Conservation (phyloP, 2,113 vertebrate species). For the Emberiza fucata region DNA sequence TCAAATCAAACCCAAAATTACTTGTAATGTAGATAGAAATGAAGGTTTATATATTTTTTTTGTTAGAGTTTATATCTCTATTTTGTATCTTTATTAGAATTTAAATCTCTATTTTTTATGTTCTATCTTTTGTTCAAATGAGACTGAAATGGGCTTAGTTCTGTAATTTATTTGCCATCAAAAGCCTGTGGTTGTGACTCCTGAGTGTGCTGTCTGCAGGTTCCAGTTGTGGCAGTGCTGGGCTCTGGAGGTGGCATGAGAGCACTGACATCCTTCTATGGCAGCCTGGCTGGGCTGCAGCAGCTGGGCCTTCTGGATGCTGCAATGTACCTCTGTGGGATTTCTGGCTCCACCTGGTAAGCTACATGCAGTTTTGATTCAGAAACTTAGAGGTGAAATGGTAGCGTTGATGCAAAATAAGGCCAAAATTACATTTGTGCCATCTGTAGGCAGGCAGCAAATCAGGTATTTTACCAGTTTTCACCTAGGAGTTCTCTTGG, state of each 20-base stretch:
- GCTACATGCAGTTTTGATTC: background rate
- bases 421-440: background rate
- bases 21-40: background rate
- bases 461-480: background rate
- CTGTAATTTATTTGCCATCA: background rate
- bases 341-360: constrained; percentile 91
- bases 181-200: background rate
- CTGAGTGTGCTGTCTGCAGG: constrained; percentile 56
- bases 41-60: background rate
- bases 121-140: background rate
- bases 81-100: background rate
- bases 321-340: constrained; percentile 76
- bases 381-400: background rate
- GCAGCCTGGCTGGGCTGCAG: constrained; percentile 82
- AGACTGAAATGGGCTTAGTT: background rate
- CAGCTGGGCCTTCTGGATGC: constrained; percentile 78
- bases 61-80: background rate
- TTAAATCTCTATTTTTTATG: background rate
- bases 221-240: constrained; percentile 79
- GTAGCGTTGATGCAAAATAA: background rate
- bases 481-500: background rate
- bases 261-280: constrained; percentile 81
- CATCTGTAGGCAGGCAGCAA: background rate
- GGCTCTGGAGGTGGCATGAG: constrained; percentile 84
- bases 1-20: background rate